These are phyloP conservation scores for Melanotaenia duboulayi DNA, from an alignment of 2,113 vertebrate species.

Conservation along the genomic window DNA sequence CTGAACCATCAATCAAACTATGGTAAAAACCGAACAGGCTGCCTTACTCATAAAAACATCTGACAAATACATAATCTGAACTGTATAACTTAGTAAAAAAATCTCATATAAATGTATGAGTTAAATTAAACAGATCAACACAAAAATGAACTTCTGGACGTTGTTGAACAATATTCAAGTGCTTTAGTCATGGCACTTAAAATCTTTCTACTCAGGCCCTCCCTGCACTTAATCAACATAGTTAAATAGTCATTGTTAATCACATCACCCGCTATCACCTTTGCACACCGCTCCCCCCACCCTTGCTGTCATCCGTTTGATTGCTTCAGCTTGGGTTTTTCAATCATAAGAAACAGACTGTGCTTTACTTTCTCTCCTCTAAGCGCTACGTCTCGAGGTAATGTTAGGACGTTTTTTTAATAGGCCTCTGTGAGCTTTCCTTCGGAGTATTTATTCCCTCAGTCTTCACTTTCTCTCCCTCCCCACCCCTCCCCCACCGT, in stretches of 20 bases:
- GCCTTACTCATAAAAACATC: too few relatives aligned
- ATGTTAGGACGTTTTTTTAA: slow-evolving; percentile 36
- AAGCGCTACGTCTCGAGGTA: slow-evolving; percentile 23
- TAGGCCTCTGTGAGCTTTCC: slow-evolving; percentile 21
- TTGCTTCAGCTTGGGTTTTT: slow-evolving; percentile 34
- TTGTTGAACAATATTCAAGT: neutral
- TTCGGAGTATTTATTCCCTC: slow-evolving; percentile 7
- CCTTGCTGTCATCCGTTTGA: slow-evolving; percentile 17
- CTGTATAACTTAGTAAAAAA: too few relatives aligned
- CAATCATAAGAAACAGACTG: slow-evolving; percentile 5
- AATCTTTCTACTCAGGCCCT: neutral
- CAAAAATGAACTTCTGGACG: neutral
- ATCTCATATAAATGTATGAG: too few relatives aligned
- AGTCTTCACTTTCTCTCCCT: slow-evolving; percentile 27
- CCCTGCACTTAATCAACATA: slow-evolving; percentile 2
- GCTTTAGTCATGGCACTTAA: neutral
- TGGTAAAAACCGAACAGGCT: too few relatives aligned
- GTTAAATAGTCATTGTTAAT: slow-evolving; percentile 31
- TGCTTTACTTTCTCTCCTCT: slow-evolving; percentile 7
- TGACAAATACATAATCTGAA: too few relatives aligned
- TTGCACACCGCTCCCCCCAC: slow-evolving; percentile 9
- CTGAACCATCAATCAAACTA: too few relatives aligned
- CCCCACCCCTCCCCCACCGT: slow-evolving; percentile 63
- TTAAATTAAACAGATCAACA: too few relatives aligned
- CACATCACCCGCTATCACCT: slow-evolving; percentile 23